A percentile compares a stretch with the other conserved stretches of the same genome.
Evolutionary conservation across 1,140 invertebrate genomes (phyloP).

Genomic region (Eupeodes corollae): DNA sequence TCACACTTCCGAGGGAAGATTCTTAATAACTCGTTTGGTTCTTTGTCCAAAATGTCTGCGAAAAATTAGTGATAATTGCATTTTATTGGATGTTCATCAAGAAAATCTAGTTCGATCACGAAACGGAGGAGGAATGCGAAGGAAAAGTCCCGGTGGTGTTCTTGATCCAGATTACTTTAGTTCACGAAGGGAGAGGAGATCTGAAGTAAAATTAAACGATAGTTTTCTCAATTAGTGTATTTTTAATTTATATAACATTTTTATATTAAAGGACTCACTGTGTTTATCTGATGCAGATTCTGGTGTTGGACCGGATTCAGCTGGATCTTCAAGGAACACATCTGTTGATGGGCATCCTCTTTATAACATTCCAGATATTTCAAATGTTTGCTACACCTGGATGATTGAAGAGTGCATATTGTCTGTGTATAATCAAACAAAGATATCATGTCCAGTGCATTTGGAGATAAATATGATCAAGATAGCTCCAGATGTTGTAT

Average conservation of each 20-base stretch:
- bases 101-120: not conserved
- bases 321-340: slow-evolving; percentile 61
- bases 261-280: slow-evolving; percentile 20
- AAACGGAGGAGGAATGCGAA: slow-evolving; percentile 11
- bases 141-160: slow-evolving; percentile 6
- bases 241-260: not conserved
- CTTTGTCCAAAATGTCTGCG: slow-evolving; percentile 78
- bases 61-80: slow-evolving; percentile 19
- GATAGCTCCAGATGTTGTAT: slow-evolving; percentile 67
- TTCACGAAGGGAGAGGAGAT: slow-evolving; percentile 20
- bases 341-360: slow-evolving; percentile 67
- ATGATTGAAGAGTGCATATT: slow-evolving; percentile 94
- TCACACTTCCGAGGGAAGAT: slow-evolving; percentile 91
- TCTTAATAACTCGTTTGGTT: slow-evolving; percentile 87
- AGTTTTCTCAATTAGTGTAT: not conserved
- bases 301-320: slow-evolving; percentile 45
- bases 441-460: slow-evolving; percentile 52
- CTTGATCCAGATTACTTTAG: not conserved
- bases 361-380: slow-evolving; percentile 27
- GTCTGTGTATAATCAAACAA: slow-evolving; percentile 53
- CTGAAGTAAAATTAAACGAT: slow-evolving; percentile 11
- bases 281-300: slow-evolving; percentile 45
- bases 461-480: slow-evolving; percentile 47
- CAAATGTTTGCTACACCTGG: slow-evolving; percentile 52
- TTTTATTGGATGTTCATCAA: slow-evolving; percentile 4